Evolutionary conservation across 2,888 invertebrate species (phyloP).

Genomic region (Conus canariensis): DNA sequence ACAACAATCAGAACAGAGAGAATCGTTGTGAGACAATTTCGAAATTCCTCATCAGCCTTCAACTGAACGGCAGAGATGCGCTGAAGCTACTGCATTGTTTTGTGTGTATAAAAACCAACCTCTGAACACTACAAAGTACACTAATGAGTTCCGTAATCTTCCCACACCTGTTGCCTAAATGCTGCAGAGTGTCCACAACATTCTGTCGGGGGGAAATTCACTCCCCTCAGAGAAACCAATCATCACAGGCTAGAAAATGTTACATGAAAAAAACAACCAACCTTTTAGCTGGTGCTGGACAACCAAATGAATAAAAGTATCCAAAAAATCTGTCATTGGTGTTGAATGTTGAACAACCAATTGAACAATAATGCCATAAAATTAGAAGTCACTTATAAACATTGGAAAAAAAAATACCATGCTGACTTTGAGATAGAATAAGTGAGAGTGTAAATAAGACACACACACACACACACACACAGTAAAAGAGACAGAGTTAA

Average conservation of each 20-base stretch:
- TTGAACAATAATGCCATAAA: not conserved
- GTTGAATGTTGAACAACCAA: not conserved
- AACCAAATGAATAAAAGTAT: not conserved
- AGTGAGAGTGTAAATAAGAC: not conserved
- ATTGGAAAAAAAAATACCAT: not conserved
- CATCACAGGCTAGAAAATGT: not conserved
- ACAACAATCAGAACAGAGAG: not conserved
- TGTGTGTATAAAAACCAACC: not conserved
- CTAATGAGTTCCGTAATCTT: not conserved
- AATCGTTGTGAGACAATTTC: slow-evolving; percentile 10
- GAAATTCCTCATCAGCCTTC: not conserved
- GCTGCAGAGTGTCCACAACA: not conserved
- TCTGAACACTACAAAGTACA: not conserved
- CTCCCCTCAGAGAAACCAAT: not conserved
- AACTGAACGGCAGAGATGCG: not conserved
- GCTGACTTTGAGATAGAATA: not conserved
- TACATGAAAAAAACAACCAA: not conserved
- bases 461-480: not conserved
- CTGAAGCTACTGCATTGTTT: not conserved
- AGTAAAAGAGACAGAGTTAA: not conserved
- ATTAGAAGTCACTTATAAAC: not conserved
- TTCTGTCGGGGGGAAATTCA: not conserved
- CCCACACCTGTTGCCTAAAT: not conserved
- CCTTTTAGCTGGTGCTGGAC: too few relatives aligned
- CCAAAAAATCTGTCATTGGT: not conserved